Conservation (phyloP, 2,797 vertebrate species). For the Alfaro cultratus region DNA sequence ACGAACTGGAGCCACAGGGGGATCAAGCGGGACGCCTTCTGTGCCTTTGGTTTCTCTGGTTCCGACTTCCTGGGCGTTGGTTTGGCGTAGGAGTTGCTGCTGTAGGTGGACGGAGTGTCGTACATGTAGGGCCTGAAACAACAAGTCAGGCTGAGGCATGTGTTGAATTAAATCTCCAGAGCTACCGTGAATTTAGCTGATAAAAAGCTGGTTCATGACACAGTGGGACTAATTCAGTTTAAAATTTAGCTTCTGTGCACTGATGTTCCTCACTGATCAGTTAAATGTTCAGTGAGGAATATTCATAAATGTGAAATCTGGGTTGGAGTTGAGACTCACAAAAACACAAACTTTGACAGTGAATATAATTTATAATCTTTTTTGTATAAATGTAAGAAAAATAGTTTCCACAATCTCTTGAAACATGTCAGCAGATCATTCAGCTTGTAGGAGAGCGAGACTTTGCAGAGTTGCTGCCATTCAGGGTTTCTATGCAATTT, state of each 20-base stretch:
- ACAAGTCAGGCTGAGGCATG: not conserved
- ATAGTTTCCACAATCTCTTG: not conserved
- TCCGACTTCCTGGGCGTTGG: constrained; percentile 34
- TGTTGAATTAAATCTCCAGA: not conserved
- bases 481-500: not conserved
- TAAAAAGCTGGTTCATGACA: not conserved
- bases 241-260: not conserved
- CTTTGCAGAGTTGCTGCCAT: not conserved
- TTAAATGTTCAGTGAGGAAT: not conserved
- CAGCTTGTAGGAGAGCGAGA: not conserved
- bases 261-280: not conserved
- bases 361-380: not conserved
- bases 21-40: constrained; percentile 57
- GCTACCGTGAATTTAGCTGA: not conserved
- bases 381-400: not conserved
- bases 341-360: not conserved
- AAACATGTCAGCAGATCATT: not conserved
- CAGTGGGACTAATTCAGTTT: not conserved
- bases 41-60: constrained; percentile 18
- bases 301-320: not conserved
- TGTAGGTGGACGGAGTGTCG: constrained; percentile 53
- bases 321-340: not conserved
- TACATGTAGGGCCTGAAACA: constrained; percentile 60
- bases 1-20: constrained; percentile 79
- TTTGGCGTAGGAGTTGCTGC: constrained; percentile 46